Base-by-base conservation (phyloP, 2,888 invertebrate species). In the Lasius platythorax region DNA sequence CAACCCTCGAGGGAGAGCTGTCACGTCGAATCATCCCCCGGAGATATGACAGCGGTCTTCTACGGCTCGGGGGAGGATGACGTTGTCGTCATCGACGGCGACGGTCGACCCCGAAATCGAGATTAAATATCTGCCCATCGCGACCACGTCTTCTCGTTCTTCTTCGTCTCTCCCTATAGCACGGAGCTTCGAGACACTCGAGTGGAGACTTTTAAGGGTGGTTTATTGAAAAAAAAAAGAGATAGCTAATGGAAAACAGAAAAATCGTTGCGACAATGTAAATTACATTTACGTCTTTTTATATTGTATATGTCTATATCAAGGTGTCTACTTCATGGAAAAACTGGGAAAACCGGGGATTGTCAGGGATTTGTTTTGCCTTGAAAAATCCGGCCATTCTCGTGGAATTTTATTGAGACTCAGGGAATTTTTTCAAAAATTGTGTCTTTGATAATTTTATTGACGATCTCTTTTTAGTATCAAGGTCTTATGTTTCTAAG, bases 21-120 rank as follows among this genome's bases (percentile, higher is more conserved):
- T 95, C 95, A 94, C 92, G 93, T 93, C 93, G 94, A 93, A 94
- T 94, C 93, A 94, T 93, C 93, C 92, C 93, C 92, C 83, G 90
- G 91, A 93, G 94, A 94, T 94, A 94, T 94, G 93, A 94, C 93
- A 92, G 92, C 85, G 88, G 87, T 84, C 87, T 85, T 87, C 89
- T 61, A 82, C 85, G 63, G 68, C 37, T 67, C 81, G 82, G 61
- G 83, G 87, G 90, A 88, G 87, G 83, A 81, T 58, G 79, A 63
- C 61, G 79, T 72, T 43, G 78, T 33, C 70, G 56, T 68, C 78
- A 43, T 43, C 68, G 70, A 43, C 46, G 90, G 85, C 88, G 89
- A 76, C 86, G 91, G 61, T 89, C 91, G 90, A 90, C 90, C 91
- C 92, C 91, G 92, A 94, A 94, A 94, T 94, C 93, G 94, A 93